Percentiles rank a stretch among this genome's conserved stretches.
These are phyloP conservation scores for Smittia sp. DNA, from an alignment of 2,888 invertebrate genomes.

Conservation along the genomic window DNA sequence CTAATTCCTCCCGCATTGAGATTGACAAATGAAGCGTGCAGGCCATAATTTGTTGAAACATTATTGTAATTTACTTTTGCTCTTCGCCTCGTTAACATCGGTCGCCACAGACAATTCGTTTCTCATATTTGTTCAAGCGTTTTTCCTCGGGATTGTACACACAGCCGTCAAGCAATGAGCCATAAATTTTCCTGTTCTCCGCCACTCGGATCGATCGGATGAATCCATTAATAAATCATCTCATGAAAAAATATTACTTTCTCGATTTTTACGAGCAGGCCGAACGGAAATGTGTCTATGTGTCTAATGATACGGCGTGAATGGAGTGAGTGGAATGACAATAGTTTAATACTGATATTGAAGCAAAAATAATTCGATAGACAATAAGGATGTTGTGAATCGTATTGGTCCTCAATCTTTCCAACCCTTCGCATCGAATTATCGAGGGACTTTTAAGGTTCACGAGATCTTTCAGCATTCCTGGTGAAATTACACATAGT, in stretches of 20 bases:
- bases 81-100: background rate
- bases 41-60: slow-evolving; percentile 38
- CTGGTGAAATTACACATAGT: too few relatives aligned
- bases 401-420: too few relatives aligned
- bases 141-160: background rate
- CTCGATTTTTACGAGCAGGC: background rate
- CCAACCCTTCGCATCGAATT: too few relatives aligned
- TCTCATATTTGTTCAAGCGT: background rate
- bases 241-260: slow-evolving; percentile 13
- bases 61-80: slow-evolving; percentile 2
- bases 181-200: slow-evolving; percentile 20
- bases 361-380: slow-evolving; percentile 6
- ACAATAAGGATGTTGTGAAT: slow-evolving; percentile 16
- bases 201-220: slow-evolving; percentile 25
- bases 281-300: background rate
- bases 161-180: slow-evolving; percentile 3
- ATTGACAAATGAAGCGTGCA: slow-evolving; percentile 35
- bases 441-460: too few relatives aligned
- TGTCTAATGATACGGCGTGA: background rate
- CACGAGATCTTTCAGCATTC: too few relatives aligned
- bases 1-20: background rate
- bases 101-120: background rate
- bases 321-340: background rate
- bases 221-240: slow-evolving; percentile 38
- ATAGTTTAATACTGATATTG: slow-evolving; percentile 18